Conservation (phyloP, 2,888 invertebrate genomes). For the Nipponacmea schrenckii region DNA sequence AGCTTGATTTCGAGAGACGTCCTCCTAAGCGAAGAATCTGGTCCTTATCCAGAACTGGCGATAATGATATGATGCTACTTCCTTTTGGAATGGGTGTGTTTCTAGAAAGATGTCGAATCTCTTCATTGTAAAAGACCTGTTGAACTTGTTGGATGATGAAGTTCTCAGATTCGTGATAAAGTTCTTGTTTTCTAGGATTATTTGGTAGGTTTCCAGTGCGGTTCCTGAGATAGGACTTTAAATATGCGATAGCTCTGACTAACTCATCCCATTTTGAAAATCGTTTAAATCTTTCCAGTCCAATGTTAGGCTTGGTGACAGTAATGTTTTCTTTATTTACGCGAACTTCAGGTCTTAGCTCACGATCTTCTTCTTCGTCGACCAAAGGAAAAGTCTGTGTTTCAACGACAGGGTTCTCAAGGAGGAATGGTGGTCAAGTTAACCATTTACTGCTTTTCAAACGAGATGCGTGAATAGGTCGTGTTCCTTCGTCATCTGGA, state of each 20-base stretch:
- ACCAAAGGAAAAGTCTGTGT: background rate
- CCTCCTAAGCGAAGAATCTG: background rate
- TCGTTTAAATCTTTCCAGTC: too few species aligned
- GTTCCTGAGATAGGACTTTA: background rate
- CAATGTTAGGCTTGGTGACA: too few species aligned
- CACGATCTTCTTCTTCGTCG: background rate
- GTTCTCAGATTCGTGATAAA: slow-evolving; percentile 85
- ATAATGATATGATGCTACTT: background rate
- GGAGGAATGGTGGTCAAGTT: background rate
- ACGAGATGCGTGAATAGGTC: background rate
- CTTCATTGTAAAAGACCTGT: background rate
- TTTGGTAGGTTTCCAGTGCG: background rate
- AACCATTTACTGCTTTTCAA: background rate
- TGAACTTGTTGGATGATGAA: background rate
- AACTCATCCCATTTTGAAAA: too few species aligned
- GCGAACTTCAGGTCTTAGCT: too few species aligned
- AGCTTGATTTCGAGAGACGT: background rate
- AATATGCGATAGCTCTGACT: background rate
- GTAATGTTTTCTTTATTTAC: too few species aligned
- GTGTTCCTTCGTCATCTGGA: slow-evolving; percentile 7
- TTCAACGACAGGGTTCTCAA: background rate
- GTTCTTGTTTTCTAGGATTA: too few species aligned
- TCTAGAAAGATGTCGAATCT: background rate
- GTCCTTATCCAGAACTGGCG: background rate
- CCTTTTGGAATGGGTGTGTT: background rate